Base-by-base conservation (phyloP, 1,140 invertebrate species). In the Kradibia gibbosae region DNA sequence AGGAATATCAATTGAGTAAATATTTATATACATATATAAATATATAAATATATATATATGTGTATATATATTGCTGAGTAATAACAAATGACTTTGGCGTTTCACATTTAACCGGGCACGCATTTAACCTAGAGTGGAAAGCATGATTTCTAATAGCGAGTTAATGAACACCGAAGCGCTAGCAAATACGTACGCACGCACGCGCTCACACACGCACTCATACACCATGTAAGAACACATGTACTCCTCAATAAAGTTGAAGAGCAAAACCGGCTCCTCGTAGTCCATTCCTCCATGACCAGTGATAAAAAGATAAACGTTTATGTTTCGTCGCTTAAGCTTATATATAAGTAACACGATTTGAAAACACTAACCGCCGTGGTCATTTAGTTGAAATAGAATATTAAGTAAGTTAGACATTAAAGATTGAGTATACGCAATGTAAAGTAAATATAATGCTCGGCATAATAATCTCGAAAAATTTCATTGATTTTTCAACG, bases 51-150 rank as follows among this genome's bases (percentile, higher is more conserved):
- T n/a, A n/a, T n/a, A n/a, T n/a, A n/a, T n/a, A n/a, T n/a, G n/a
- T n/a, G n/a, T n/a, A n/a, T n/a, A n/a, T n/a, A 67, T 22, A 39
- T 39, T 17, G 20, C 31, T 20, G 2, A 39, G 62, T 17, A 67
- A 67, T 39, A 67, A 67, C 73, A 39, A 60, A 76, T 62, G 36
- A 45, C 74, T 76, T 76, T 76, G 53, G 45, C 74, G 22, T 67
- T 34, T n/a, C 39, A 17, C 4, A 36, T n/a, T 36, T 36, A 67
- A 67, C 3, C 10, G 8, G 10, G 55, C n/a, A 60, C 34, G 17
- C n/a, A n/a, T n/a, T n/a, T n/a, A n/a, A 39, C 11, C 22, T 25
- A 22, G n/a, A 1, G n/a, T 39, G 39, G 67, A 10, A 71, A 71
- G 74, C 48, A 48, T 45, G 62, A 70, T 70, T 78, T 70, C 62